Evolutionary conservation across 2,888 invertebrate genomes (phyloP).

Genomic region (Lampropteryx suffumata): DNA sequence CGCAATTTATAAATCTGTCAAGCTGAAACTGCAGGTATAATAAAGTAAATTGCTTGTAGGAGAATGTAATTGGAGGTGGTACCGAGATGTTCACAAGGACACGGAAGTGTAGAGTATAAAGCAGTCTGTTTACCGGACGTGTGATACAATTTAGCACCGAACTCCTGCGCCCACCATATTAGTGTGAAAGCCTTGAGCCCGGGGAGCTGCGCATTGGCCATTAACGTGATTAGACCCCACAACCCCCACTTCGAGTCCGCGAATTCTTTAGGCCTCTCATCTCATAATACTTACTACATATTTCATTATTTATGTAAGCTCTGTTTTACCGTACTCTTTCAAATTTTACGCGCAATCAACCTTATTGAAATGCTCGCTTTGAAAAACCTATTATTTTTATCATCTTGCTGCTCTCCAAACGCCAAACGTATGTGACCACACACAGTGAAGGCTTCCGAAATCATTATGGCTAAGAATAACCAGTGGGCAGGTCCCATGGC

Average conservation of each 20-base stretch:
- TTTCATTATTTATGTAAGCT: slow-evolving; percentile 80
- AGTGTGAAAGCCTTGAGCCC: slow-evolving; percentile 68
- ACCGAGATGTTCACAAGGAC: slow-evolving; percentile 13
- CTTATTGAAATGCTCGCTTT: slow-evolving; percentile 45
- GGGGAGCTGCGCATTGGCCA: slow-evolving; percentile 77
- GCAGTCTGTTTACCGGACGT: slow-evolving; percentile 49
- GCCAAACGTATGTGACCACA: no score
- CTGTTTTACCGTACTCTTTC: slow-evolving; percentile 67
- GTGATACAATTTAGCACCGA: slow-evolving; percentile 69
- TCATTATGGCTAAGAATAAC: no score
- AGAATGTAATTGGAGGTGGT: background rate
- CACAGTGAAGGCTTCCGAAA: no score
- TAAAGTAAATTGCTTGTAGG: no score
- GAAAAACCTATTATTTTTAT: slow-evolving; percentile 13
- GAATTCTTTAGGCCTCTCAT: slow-evolving; percentile 80
- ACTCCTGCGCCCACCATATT: slow-evolving; percentile 72
- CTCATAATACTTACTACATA: slow-evolving; percentile 81
- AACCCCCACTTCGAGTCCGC: slow-evolving; percentile 66
- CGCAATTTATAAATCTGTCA: no score
- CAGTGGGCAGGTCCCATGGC: no score
- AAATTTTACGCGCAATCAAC: slow-evolving; percentile 67
- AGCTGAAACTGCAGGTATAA: no score
- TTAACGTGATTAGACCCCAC: slow-evolving; percentile 79
- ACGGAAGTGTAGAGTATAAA: slow-evolving; percentile 34
- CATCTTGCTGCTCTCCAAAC: no score